Percentiles rank a stretch among this genome's conserved stretches.
phyloP scores from a whole-genome alignment of 1,140 invertebrate genomes.

The Acyrthosiphon pisum region DNA sequence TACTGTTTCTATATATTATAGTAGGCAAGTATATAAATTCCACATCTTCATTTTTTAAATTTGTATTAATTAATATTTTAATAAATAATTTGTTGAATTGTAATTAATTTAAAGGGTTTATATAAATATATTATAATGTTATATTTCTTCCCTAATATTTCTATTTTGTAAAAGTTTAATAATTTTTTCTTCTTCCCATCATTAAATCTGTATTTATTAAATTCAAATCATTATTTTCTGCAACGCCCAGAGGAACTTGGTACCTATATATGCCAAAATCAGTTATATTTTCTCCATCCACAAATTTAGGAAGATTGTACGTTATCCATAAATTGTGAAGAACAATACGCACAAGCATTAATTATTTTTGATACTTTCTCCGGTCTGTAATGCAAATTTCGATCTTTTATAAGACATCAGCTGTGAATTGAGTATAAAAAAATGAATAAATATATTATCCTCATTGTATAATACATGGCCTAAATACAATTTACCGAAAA shows the following conservation, averaged over 20 bases:
- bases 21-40: conserved; percentile 17
- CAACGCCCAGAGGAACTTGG: neutral
- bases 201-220: conserved; percentile 12
- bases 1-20: neutral
- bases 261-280: neutral
- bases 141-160: neutral
- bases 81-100: neutral
- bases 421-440: neutral
- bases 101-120: neutral
- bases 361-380: neutral
- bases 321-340: conserved; percentile 11
- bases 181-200: neutral
- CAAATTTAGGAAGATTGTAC: neutral
- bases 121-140: neutral
- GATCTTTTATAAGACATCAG: conserved; percentile 20
- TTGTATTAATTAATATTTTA: too few relatives aligned
- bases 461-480: neutral
- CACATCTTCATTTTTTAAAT: neutral
- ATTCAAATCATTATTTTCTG: neutral
- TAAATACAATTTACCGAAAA: conserved; percentile 14
- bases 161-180: neutral
- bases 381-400: neutral
- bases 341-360: conserved; percentile 26
- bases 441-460: neutral
- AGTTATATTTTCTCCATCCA: neutral